Base-by-base conservation (phyloP, 2,888 invertebrate species). In the Agapetus fuscipes region DNA sequence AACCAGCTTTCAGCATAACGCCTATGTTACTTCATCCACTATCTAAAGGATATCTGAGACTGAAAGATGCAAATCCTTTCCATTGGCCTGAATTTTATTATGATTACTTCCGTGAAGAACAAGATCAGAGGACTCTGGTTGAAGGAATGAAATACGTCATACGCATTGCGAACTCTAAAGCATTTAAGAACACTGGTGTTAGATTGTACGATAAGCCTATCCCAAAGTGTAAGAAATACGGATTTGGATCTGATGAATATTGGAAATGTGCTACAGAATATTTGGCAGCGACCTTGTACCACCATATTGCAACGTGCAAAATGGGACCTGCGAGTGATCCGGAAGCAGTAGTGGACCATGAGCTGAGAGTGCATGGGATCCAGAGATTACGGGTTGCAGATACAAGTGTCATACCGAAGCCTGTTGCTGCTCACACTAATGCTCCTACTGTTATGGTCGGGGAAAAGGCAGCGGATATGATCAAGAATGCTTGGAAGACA, bases 51-150 rank as follows among this genome's bases (percentile, higher is more conserved):
- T 66, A 72, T 3, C 51, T 88, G 1, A 73, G 71, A 55, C 64
- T 94, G 10, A 76, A 72, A 51, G 77, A 80, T 26, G 76, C 65
- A 15, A 76, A 90, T 62, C 86, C 89, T 0, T 71, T 78, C 30
- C 76, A 80, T 24, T 75, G 79, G 50, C 89, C 91, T 0, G 61
- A 76, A n/a, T 76, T 93, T 50, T 77, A 84, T 50, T 81, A 87
- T 0, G 85, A 90, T 52, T 90, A 90, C 56, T 72, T 89, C 43
- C 70, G 73, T 0, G 73, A 84, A 53, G 70, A 69, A 3, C 66
- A 71, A 14, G 72, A 87, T 51, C 58, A 76, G 1, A 66, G 68
- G n/a, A 74, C 75, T 1, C 59, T 80, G 33, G 56, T 80, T 3
- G 70, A 71, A 11, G 70, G 76, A 0, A 74, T 82, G 28, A 78